Percentiles rank a stretch among this genome's conserved stretches.
These are phyloP conservation scores for Tragelaphus buxtoni DNA, from an alignment of 2,113 vertebrate genomes.

Conservation along the genomic window DNA sequence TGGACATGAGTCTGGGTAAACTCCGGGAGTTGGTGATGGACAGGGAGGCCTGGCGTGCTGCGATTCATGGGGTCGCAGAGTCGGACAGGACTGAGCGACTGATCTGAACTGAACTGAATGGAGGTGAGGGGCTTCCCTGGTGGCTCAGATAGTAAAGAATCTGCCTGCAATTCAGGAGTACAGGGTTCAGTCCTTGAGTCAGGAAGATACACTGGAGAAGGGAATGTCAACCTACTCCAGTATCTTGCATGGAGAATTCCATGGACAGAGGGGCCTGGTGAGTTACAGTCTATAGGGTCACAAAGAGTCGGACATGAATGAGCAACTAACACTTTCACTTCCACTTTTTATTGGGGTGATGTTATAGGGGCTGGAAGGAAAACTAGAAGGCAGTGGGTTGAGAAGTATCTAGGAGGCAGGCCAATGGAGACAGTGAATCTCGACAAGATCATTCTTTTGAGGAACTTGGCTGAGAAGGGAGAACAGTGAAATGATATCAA, in stretches of 20 bases:
- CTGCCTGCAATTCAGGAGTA: neutral
- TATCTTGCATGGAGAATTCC: neutral
- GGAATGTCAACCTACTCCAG: neutral
- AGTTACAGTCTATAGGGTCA: neutral
- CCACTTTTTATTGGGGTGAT: neutral
- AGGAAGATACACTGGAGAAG: neutral
- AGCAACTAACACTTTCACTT: neutral
- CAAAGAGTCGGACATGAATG: neutral
- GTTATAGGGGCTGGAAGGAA: neutral
- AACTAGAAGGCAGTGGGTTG: neutral
- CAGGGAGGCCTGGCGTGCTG: too few species aligned
- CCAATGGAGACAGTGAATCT: neutral
- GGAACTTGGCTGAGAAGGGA: neutral
- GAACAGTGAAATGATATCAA: neutral
- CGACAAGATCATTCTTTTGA: neutral
- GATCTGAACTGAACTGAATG: too few species aligned
- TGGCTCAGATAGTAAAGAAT: neutral
- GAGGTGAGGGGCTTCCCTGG: neutral
- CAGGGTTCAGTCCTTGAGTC: neutral
- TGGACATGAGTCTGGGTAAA: too few species aligned
- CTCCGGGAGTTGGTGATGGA: too few species aligned
- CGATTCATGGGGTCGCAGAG: fast-evolving
- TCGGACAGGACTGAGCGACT: too few species aligned
- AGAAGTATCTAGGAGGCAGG: neutral
- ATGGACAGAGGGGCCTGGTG: neutral